phyloP scores from a whole-genome alignment of 1,140 invertebrate species.

The Drosophila chauvacae region DNA sequence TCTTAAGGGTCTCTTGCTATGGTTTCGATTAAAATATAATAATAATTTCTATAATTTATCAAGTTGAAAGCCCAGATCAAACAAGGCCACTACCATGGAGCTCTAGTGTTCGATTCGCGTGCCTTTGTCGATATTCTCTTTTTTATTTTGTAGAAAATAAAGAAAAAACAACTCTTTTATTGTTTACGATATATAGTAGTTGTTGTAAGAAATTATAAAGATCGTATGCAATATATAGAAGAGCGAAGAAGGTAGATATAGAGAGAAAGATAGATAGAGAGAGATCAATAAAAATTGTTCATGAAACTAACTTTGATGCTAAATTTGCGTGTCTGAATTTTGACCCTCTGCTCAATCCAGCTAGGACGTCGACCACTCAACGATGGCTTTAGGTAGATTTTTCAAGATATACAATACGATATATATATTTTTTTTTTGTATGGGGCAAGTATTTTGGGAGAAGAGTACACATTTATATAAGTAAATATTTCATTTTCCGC shows the following conservation, averaged over 20 bases:
- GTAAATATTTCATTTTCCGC: slow-evolving; percentile 29
- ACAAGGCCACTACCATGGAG: slow-evolving; percentile 21
- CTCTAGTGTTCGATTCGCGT: slow-evolving; percentile 26
- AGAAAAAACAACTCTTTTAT: slow-evolving; percentile 16
- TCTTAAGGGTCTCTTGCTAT: too few relatives aligned
- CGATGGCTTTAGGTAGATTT: slow-evolving; percentile 82
- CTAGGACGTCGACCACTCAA: slow-evolving; percentile 85
- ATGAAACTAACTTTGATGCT: slow-evolving; percentile 85
- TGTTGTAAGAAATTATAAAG: slow-evolving; percentile 56
- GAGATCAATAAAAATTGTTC: slow-evolving; percentile 76
- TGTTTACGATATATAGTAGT: slow-evolving; percentile 43
- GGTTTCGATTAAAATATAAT: background rate
- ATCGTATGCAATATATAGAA: slow-evolving; percentile 75
- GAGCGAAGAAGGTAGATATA: slow-evolving; percentile 64
- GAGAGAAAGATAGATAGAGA: slow-evolving; percentile 68
- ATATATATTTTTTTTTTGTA: slow-evolving; percentile 40
- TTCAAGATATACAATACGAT: slow-evolving; percentile 67
- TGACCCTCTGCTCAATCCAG: slow-evolving; percentile 85
- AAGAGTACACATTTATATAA: slow-evolving; percentile 60
- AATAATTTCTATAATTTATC: background rate
- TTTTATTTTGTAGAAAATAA: slow-evolving; percentile 24
- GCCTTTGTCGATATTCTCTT: slow-evolving; percentile 27
- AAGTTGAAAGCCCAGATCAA: background rate
- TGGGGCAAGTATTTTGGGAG: slow-evolving; percentile 48
- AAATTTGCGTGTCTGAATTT: slow-evolving; percentile 85